These are phyloP conservation scores for Adelges cooleyi DNA, from an alignment of 1,140 invertebrate species.

Conservation along the genomic window DNA sequence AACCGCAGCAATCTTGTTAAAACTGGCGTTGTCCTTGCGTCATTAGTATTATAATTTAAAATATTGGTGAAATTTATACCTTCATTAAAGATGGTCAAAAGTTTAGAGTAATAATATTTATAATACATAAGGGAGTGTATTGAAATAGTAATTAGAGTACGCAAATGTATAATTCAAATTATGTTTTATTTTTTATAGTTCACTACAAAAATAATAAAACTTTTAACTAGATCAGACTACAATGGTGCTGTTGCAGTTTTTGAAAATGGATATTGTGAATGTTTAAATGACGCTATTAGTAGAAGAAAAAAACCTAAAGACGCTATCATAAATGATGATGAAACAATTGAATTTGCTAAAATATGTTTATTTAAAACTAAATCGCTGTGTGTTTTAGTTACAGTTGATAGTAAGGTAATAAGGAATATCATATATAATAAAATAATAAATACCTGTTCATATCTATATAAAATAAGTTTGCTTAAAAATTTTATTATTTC, in stretches of 20 bases:
- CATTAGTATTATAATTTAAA: no score
- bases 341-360: conserved; percentile 16
- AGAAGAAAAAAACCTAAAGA: neutral
- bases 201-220: conserved; percentile 8
- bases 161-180: no score
- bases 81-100: no score
- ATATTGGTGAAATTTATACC: no score
- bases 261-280: conserved; percentile 22
- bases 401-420: conserved; percentile 7
- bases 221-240: conserved; percentile 13
- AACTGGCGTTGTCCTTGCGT: no score
- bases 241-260: conserved; percentile 2
- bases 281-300: conserved; percentile 15
- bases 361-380: conserved; percentile 15
- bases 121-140: no score
- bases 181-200: neutral
- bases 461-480: no score
- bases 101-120: no score
- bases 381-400: conserved; percentile 4
- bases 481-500: neutral
- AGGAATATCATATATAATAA: no score
- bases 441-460: no score
- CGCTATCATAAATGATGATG: neutral
- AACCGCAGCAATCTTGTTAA: no score
- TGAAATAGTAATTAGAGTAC: no score